Evolutionary conservation across 2,888 invertebrate genomes (phyloP).

Genomic region (Apamea epomidion): DNA sequence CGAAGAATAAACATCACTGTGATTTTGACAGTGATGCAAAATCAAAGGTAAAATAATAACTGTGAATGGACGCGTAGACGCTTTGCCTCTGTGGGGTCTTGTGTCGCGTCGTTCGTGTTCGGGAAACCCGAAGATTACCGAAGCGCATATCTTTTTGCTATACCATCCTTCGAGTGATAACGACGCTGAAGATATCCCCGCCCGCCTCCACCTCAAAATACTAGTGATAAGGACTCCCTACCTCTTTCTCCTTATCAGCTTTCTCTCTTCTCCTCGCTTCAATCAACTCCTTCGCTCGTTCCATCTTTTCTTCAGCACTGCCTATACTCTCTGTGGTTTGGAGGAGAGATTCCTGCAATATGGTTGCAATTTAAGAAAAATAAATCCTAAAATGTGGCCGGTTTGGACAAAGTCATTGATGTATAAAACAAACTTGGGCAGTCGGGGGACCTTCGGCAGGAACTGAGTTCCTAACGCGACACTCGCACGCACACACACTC

Average conservation of each 20-base stretch:
- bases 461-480: no score
- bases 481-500: no score
- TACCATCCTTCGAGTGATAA: background rate
- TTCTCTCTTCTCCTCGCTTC: conserved; percentile 92
- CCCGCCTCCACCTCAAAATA: conserved; percentile 11
- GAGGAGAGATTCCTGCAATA: conserved; percentile 34
- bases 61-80: background rate
- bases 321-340: conserved; percentile 57
- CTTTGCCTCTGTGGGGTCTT: background rate
- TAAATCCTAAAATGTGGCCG: background rate
- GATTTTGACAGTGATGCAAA: no score
- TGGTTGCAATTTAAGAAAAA: conserved; percentile 18
- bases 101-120: background rate
- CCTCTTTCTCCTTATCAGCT: conserved; percentile 92
- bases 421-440: background rate
- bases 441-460: no score
- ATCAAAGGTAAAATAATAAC: no score
- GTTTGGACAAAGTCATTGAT: background rate
- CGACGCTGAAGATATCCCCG: no score
- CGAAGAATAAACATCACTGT: background rate
- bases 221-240: conserved; percentile 66
- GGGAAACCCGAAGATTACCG: background rate
- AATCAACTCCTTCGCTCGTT: conserved; percentile 92
- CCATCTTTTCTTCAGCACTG: conserved; percentile 90
- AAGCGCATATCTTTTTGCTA: background rate